Evolutionary conservation across 2,888 invertebrate species (phyloP).

Genomic region (Elegia similella): DNA sequence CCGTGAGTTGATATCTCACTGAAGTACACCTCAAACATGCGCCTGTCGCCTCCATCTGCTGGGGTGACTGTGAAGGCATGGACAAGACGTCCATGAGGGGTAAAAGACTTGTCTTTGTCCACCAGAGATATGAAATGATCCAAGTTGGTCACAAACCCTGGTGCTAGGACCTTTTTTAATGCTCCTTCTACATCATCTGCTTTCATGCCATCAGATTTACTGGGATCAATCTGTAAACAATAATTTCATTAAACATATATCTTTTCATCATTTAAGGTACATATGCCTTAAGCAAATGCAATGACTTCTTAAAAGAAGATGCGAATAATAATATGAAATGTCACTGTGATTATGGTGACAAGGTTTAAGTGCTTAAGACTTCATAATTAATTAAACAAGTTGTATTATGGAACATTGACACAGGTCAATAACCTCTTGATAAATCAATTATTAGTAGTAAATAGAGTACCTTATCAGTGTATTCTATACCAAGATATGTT

Average conservation of each 20-base stretch:
- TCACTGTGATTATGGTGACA: too few relatives aligned
- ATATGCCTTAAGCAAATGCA: too few relatives aligned
- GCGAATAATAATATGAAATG: too few relatives aligned
- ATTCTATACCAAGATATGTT: conserved; percentile 90
- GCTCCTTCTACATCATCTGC: conserved; percentile 89
- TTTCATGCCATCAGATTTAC: conserved; percentile 81
- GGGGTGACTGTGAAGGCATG: conserved; percentile 81
- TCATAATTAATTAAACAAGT: too few relatives aligned
- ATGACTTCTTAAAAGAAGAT: too few relatives aligned
- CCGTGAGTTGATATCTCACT: conserved; percentile 86
- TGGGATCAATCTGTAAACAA: conserved; percentile 72
- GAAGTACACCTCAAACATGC: conserved; percentile 90
- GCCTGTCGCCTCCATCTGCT: conserved; percentile 60
- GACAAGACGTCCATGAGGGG: conserved; percentile 87
- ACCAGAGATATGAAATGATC: conserved; percentile 87
- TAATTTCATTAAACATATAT: not conserved
- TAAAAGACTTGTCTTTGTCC: conserved; percentile 87
- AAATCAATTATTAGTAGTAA: not conserved
- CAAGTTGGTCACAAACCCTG: conserved; percentile 86
- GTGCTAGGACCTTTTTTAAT: conserved; percentile 85
- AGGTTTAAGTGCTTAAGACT: too few relatives aligned
- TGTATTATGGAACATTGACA: not conserved
- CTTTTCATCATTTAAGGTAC: too few relatives aligned
- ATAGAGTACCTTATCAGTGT: conserved; percentile 82
- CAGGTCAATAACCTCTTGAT: not conserved